phyloP scores from a whole-genome alignment of 2,113 vertebrate species.

The Etia nguti region DNA sequence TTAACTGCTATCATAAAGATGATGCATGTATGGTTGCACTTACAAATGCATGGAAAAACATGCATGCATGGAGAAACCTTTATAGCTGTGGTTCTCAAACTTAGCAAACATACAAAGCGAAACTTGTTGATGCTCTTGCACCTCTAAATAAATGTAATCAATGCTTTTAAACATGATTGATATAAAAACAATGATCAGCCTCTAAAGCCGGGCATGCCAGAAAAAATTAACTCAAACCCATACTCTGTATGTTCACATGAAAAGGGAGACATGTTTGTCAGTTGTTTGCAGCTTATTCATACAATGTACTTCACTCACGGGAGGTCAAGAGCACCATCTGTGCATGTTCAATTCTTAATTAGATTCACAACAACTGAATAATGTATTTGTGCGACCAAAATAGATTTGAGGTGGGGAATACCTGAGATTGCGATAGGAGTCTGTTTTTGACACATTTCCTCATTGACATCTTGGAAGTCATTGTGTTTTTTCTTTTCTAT shows the following conservation, averaged over 20 bases:
- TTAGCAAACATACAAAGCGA: neutral
- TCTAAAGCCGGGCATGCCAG: neutral
- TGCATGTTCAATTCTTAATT: constrained; percentile 74
- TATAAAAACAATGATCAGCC: neutral
- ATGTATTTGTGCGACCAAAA: constrained; percentile 59
- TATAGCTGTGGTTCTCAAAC: neutral
- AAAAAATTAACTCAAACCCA: neutral
- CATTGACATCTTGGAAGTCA: neutral
- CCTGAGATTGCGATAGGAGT: constrained; percentile 23
- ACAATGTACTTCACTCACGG: constrained; percentile 28
- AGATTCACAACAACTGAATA: constrained; percentile 65
- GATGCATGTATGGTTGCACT: neutral
- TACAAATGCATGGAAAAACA: neutral
- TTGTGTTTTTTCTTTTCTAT: neutral
- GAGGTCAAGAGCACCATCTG: constrained; percentile 71
- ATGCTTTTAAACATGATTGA: too few relatives aligned
- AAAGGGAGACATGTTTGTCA: constrained; percentile 18
- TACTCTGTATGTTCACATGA: constrained; percentile 1
- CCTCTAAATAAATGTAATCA: neutral
- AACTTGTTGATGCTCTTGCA: neutral
- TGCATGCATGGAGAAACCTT: neutral
- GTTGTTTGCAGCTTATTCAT: constrained; percentile 9
- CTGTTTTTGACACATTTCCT: constrained; percentile 12
- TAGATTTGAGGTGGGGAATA: constrained; percentile 37
- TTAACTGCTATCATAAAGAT: neutral